These are phyloP conservation scores for Diglossa brunneiventris DNA, from an alignment of 2,113 vertebrate genomes.

Conservation along the genomic window DNA sequence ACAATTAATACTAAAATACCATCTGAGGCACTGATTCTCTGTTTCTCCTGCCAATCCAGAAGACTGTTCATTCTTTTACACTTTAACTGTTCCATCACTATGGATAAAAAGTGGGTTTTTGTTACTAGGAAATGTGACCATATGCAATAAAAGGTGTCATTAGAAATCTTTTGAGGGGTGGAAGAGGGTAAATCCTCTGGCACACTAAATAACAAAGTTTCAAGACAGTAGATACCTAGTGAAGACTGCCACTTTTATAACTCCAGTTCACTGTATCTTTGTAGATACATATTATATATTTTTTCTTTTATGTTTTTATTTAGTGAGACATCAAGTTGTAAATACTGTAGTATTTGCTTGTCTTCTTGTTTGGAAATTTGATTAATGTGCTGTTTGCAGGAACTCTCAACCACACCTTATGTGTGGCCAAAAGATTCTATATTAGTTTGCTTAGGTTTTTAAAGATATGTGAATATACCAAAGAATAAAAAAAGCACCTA, in stretches of 20 bases:
- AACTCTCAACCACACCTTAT: neutral
- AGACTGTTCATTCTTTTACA: neutral
- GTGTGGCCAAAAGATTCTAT: neutral
- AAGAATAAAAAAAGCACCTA: neutral
- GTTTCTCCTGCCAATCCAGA: neutral
- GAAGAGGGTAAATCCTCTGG: neutral
- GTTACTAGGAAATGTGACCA: neutral
- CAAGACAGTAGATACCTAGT: neutral
- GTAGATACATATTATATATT: neutral
- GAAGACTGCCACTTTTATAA: neutral
- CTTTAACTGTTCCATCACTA: neutral
- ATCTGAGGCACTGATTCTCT: neutral
- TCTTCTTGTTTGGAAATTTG: neutral
- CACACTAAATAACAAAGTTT: neutral
- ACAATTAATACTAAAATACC: neutral
- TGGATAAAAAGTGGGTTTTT: neutral
- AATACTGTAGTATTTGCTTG: neutral
- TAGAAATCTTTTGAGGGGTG: neutral
- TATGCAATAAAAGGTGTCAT: neutral
- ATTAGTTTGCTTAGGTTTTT: neutral
- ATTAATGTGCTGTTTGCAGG: neutral
- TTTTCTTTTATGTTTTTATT: neutral
- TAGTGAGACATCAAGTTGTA: neutral
- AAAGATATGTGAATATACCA: neutral
- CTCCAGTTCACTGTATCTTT: neutral